Base-by-base conservation (phyloP, 2,113 vertebrate species). In the Larimichthys polyactis region DNA sequence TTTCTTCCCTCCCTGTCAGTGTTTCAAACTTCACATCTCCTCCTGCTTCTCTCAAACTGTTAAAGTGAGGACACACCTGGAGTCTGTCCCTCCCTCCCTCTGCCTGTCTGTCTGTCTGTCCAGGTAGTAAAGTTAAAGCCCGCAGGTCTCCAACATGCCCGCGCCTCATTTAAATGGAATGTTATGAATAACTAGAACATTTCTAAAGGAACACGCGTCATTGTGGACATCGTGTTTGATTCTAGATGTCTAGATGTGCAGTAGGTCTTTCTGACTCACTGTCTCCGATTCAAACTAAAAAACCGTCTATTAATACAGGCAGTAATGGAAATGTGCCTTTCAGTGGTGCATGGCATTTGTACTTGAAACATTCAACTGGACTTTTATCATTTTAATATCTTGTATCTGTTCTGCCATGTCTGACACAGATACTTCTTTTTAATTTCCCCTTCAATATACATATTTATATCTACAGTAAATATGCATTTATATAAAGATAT, bases 81-180 rank as follows among this genome's bases (percentile, higher is more conserved):
- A 62, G 9, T 11, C 1, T 22, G 19, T 19, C 20, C 3, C 59
- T 43, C 43, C 60, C 74, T 68, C 22, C n/a, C 49, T 27, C 9
- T 36, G 24, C 20, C 17, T 43, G 44, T 51, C 64, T 69, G 22
- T 2, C 60, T 5, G 27, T 68, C 63, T 62, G 71, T n/a, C 57
- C 78, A 82, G 84, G 75, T 84, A 0, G 4, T 62, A 46, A 75
- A 81, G 20, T 43, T 22, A 46, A 75, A 17, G 40, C 69, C 63
- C 63, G 79, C 80, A 71, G 81, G 11, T 48, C 48, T 67, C 58
- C 59, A 24, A 27, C 78, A 52, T 7, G 40, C 14, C 62, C 19
- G 62, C 29, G 5, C 5, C 63, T 83, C 20, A 43, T 63, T 59
- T 5, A 4, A 32, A 11, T 12, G 87, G 82, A 85, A 86, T 76